Conservation (phyloP, 2,113 vertebrate genomes). For the Eolophus roseicapilla region DNA sequence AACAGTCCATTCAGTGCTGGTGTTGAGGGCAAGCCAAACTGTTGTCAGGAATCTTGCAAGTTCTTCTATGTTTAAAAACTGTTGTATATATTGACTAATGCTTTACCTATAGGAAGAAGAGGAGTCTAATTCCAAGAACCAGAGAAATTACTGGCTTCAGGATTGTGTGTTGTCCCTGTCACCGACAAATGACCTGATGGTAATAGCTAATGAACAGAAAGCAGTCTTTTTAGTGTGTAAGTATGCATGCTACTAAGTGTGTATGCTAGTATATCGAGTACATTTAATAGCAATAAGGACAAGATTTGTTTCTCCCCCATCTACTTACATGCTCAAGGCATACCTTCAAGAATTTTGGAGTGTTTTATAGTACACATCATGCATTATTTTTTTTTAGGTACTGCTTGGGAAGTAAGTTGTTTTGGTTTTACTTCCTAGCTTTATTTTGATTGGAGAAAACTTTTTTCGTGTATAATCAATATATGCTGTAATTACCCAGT, state of each 20-base stretch:
- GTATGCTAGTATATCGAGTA: background rate
- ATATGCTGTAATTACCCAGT: background rate
- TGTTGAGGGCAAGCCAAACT: background rate
- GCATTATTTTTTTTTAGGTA: background rate
- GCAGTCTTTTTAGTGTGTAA: slow-evolving; percentile 92
- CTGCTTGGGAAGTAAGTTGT: background rate
- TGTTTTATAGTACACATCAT: background rate
- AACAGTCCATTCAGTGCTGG: background rate
- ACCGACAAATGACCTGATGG: slow-evolving; percentile 92
- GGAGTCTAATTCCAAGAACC: slow-evolving; percentile 64
- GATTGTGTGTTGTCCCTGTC: slow-evolving; percentile 92
- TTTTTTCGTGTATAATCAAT: background rate
- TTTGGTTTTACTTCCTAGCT: background rate
- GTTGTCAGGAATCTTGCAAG: background rate
- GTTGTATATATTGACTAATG: background rate
- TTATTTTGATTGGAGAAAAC: background rate
- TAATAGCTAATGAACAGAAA: slow-evolving; percentile 90
- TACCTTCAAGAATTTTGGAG: background rate
- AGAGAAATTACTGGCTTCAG: slow-evolving; percentile 86
- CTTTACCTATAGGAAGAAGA: slow-evolving; percentile 74
- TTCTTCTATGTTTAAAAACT: background rate
- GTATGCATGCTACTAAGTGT: background rate
- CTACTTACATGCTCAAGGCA: background rate
- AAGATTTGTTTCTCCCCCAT: background rate
- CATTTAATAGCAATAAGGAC: background rate